phyloP scores from a whole-genome alignment of 2,113 vertebrate genomes.

The Holacanthus passer region DNA sequence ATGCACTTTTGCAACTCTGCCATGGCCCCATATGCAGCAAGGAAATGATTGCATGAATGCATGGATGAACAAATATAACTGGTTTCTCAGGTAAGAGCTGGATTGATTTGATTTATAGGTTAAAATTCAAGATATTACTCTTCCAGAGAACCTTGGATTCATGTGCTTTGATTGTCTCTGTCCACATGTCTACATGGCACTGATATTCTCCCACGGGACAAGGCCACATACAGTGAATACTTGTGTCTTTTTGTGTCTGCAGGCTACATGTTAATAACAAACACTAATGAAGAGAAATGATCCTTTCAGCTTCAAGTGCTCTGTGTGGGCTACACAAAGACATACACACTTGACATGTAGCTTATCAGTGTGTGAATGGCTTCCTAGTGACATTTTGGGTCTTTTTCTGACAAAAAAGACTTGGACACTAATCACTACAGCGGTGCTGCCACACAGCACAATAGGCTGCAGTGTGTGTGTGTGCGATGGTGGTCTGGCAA shows the following conservation, averaged over 20 bases:
- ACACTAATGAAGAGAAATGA: constrained; percentile 81
- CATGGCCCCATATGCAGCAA: background rate
- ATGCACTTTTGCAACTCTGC: background rate
- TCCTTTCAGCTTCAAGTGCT: constrained; percentile 54
- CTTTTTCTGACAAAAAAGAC: constrained; percentile 51
- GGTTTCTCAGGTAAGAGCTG: background rate
- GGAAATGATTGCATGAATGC: background rate
- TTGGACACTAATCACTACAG: constrained; percentile 51
- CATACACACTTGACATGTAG: constrained; percentile 55
- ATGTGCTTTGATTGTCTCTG: constrained; percentile 1
- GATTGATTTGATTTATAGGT: background rate
- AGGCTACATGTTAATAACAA: constrained; percentile 69
- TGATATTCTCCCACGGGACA: constrained; percentile 29
- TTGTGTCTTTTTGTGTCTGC: constrained; percentile 61
- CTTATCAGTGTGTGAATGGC: constrained; percentile 57
- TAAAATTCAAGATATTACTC: background rate
- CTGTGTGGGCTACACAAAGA: constrained; percentile 55
- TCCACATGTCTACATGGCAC: constrained; percentile 12
- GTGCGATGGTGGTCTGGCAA: constrained; percentile 74
- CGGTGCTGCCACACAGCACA: constrained; percentile 56
- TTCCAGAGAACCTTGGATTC: constrained; percentile 3
- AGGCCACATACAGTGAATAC: constrained; percentile 30
- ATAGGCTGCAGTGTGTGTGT: constrained; percentile 67
- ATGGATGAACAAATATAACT: constrained; percentile 1
- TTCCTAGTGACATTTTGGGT: constrained; percentile 61